Evolutionary conservation across 1,140 invertebrate genomes (phyloP).

Genomic region (Meloidogyne hapla): DNA sequence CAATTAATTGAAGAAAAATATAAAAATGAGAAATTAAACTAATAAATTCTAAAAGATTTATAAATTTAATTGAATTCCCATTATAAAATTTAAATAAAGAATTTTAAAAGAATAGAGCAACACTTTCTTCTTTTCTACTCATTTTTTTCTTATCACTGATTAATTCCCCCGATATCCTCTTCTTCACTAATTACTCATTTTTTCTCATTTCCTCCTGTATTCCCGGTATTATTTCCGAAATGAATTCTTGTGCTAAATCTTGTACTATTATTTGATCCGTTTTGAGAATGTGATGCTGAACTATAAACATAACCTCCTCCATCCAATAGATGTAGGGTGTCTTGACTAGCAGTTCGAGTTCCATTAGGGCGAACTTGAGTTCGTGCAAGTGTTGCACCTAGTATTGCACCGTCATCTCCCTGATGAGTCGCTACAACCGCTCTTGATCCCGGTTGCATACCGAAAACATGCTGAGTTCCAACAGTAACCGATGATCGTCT

Average conservation of each 20-base stretch:
- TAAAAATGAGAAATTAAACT: too few species aligned
- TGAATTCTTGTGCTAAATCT: neutral
- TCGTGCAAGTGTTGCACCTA: neutral
- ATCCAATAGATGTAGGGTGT: neutral
- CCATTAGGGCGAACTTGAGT: neutral
- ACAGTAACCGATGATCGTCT: neutral
- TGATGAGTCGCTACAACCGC: neutral
- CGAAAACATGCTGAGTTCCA: neutral
- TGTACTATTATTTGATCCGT: neutral
- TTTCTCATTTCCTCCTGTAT: too few species aligned
- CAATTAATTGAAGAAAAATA: too few species aligned
- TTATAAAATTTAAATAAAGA: too few species aligned
- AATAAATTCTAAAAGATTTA: too few species aligned
- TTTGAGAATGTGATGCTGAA: neutral
- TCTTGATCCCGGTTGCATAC: neutral
- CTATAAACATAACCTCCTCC: neutral
- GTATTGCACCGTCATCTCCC: neutral
- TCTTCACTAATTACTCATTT: too few species aligned
- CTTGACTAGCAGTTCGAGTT: neutral
- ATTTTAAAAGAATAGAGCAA: too few species aligned
- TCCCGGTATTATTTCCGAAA: neutral
- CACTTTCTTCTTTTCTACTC: too few species aligned
- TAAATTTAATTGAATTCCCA: too few species aligned
- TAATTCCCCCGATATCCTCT: too few species aligned
- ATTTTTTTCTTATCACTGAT: too few species aligned